phyloP scores from a whole-genome alignment of 2,888 invertebrate genomes.

The Stenichneumon culpator region DNA sequence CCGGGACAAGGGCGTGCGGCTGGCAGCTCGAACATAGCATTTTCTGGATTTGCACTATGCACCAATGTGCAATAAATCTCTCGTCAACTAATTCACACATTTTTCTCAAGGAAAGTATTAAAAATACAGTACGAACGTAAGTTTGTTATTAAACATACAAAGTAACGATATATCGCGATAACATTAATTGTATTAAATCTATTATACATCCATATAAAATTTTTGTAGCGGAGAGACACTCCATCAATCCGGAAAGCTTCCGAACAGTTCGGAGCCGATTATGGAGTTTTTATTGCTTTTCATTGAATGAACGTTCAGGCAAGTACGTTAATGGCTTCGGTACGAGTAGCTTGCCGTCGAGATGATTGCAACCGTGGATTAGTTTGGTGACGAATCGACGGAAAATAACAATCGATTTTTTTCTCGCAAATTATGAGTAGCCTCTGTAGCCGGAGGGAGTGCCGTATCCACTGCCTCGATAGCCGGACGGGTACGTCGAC shows the following conservation, averaged over 20 bases:
- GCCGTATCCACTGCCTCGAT: conserved; percentile 62
- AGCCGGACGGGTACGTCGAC: conserved; percentile 46
- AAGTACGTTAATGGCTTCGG: conserved; percentile 23
- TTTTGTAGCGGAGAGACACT: neutral
- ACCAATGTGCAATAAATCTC: neutral
- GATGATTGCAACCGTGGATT: conserved; percentile 4
- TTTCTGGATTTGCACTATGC: neutral
- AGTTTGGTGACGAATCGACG: neutral
- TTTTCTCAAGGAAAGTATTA: neutral
- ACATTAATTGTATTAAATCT: conserved; percentile 24
- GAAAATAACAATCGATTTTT: neutral
- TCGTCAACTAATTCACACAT: neutral
- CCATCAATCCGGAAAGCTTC: neutral
- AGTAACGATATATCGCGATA: neutral
- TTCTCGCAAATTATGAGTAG: conserved; percentile 71
- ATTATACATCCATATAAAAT: conserved; percentile 9
- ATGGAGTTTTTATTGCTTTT: neutral
- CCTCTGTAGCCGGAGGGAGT: conserved; percentile 75
- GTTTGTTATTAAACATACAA: conserved; percentile 12
- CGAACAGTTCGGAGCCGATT: neutral
- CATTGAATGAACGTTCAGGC: conserved; percentile 1
- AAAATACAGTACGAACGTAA: neutral
- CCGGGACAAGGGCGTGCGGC: neutral
- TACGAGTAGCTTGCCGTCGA: neutral
- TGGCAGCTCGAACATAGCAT: neutral